phyloP scores from a whole-genome alignment of 1,140 invertebrate species.

The Conopomorpha cramerella region DNA sequence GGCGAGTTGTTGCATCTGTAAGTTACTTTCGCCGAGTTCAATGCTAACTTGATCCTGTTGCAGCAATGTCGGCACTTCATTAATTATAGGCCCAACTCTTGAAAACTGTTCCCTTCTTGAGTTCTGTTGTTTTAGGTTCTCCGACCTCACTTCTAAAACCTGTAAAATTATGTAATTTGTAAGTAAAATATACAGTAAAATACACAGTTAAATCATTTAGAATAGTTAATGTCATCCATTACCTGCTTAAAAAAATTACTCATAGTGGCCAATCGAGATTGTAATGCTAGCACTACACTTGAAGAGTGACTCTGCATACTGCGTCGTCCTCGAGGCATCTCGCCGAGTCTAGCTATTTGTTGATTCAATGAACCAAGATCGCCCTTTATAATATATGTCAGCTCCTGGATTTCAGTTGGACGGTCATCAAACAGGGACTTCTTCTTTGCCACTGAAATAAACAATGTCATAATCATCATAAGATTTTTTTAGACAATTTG shows the following conservation, averaged over 20 bases:
- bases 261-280: slow-evolving; percentile 95
- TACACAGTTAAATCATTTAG: background rate
- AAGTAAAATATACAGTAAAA: no score
- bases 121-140: slow-evolving; percentile 97
- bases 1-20: slow-evolving; percentile 64
- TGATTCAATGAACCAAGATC: slow-evolving; percentile 94
- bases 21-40: slow-evolving; percentile 66
- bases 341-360: slow-evolving; percentile 89
- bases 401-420: slow-evolving; percentile 94
- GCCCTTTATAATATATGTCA: slow-evolving; percentile 97
- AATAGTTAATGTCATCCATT: slow-evolving; percentile 3
- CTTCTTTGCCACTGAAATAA: slow-evolving; percentile 88
- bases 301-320: slow-evolving; percentile 95
- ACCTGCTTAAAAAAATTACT: slow-evolving; percentile 93
- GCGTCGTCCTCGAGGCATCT: slow-evolving; percentile 74
- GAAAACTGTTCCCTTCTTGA: slow-evolving; percentile 93
- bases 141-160: slow-evolving; percentile 83
- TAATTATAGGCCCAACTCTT: slow-evolving; percentile 73
- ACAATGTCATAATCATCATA: slow-evolving; percentile 3
- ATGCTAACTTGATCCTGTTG: slow-evolving; percentile 79
- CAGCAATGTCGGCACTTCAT: slow-evolving; percentile 65
- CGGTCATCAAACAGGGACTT: slow-evolving; percentile 97
- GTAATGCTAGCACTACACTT: slow-evolving; percentile 90
- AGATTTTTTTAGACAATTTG: slow-evolving; percentile 1
- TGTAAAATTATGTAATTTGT: no score